Base-by-base conservation (phyloP, 2,888 invertebrate genomes). In the Cremastinae sp. region DNA sequence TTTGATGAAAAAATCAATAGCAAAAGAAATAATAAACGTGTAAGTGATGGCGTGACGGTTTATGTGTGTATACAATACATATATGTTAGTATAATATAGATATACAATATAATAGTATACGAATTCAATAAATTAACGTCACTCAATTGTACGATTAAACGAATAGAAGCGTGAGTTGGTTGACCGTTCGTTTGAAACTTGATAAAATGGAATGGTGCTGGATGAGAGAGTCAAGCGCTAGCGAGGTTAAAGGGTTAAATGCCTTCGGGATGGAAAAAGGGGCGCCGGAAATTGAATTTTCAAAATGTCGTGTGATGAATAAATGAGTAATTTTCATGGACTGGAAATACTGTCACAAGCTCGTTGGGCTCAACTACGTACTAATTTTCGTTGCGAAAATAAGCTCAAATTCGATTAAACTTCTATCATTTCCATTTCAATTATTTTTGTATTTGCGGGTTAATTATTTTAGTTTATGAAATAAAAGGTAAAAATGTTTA, bases 261-360 rank as follows among this genome's bases (percentile, higher is more conserved):
- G 28, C 14, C 12, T n/a, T 41, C 53, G 28, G 34, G 43, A 36
- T 8, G 14, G 70, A 16, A 61, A 61, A 62, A 58, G 64, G 64
- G 28, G 45, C 20, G n/a, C 16, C 8, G 53, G 20, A 58, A 77
- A 75, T 70, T 73, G 53, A 78, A 78, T 78, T 78, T 79, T 59
- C 51, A 68, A 71, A 75, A 73, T 73, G 70, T 71, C 70, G 56
- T 41, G 65, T 62, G 53, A 75, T 75, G 56, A 62, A 78, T 78
- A 73, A 78, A 73, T 62, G 75, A 69, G 65, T 49, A 47, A 73
- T 64, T 59, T 64, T 58, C 10, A 47, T 64, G 43, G 12, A 61
- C 45, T 9, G 14, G 18, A 56, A 20, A 10, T 20, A 65, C 49
- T 64, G 22, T 38, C 28, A 10, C 45, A 56, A 43, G 9, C 38